These are phyloP conservation scores for Lypha dubia DNA, from an alignment of 2,888 invertebrate species.

Conservation along the genomic window DNA sequence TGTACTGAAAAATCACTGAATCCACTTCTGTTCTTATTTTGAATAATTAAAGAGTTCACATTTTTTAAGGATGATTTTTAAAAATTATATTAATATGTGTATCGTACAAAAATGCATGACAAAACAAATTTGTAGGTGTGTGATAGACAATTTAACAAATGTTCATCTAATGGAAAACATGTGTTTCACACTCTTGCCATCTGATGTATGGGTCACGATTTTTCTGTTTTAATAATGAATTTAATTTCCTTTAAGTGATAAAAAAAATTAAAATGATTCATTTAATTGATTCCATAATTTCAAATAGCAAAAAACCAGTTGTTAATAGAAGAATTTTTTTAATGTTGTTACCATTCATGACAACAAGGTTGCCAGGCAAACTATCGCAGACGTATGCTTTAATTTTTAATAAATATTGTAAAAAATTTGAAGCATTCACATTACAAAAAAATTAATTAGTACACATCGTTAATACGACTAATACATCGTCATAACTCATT, in stretches of 20 bases:
- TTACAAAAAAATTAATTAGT: background rate
- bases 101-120: background rate
- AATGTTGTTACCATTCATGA: background rate
- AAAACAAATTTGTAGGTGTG: constrained; percentile 18
- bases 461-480: no score
- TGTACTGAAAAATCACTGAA: background rate
- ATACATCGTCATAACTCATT: no score
- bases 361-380: constrained; percentile 12
- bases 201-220: constrained; percentile 42
- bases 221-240: constrained; percentile 24
- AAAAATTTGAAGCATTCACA: background rate
- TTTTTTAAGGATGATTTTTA: constrained; percentile 32
- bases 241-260: constrained; percentile 35
- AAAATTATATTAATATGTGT: no score
- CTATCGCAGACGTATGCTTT: background rate
- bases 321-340: background rate
- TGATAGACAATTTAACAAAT: constrained; percentile 17
- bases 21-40: constrained; percentile 6
- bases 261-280: constrained; percentile 34
- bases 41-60: constrained; percentile 2
- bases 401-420: background rate
- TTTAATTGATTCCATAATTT: constrained; percentile 31
- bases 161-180: constrained; percentile 43
- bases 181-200: constrained; percentile 26
- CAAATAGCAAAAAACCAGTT: constrained; percentile 45